Evolutionary conservation across 2,797 vertebrate genomes (phyloP).

Genomic region (Bovichtus variegatus): DNA sequence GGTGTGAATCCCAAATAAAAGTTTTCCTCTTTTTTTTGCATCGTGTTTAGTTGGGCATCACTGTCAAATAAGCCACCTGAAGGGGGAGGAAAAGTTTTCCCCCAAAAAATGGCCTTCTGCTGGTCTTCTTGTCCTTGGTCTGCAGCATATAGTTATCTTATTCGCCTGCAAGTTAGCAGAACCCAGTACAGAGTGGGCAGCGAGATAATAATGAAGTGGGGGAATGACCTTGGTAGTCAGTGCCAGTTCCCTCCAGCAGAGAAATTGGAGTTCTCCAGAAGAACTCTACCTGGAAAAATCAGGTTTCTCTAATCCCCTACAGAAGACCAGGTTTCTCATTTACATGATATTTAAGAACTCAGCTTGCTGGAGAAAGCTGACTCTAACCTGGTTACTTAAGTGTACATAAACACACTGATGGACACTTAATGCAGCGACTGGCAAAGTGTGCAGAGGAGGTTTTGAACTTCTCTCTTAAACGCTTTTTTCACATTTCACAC

Average conservation of each 20-base stretch:
- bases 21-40: too few species aligned
- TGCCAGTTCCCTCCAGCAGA: not conserved
- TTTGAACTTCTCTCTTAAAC: not conserved
- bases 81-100: not conserved
- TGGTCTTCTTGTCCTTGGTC: not conserved
- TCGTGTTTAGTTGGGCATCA: not conserved
- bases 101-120: too few species aligned
- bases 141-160: not conserved
- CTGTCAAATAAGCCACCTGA: not conserved
- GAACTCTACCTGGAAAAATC: not conserved
- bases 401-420: not conserved
- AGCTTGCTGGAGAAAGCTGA: not conserved
- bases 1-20: too few species aligned
- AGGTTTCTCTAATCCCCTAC: not conserved
- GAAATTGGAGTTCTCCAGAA: not conserved
- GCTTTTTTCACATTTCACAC: not conserved
- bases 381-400: not conserved
- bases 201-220: slow-evolving; percentile 2
- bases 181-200: not conserved
- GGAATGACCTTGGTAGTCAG: not conserved
- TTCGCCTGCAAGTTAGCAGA: slow-evolving; percentile 1
- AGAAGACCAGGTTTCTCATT: not conserved
- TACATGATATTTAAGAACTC: slow-evolving; percentile 8
- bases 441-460: not conserved
- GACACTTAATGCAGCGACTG: not conserved